These are phyloP conservation scores for Chalcosyrphus nemorum DNA, from an alignment of 2,888 invertebrate genomes.

Conservation along the genomic window DNA sequence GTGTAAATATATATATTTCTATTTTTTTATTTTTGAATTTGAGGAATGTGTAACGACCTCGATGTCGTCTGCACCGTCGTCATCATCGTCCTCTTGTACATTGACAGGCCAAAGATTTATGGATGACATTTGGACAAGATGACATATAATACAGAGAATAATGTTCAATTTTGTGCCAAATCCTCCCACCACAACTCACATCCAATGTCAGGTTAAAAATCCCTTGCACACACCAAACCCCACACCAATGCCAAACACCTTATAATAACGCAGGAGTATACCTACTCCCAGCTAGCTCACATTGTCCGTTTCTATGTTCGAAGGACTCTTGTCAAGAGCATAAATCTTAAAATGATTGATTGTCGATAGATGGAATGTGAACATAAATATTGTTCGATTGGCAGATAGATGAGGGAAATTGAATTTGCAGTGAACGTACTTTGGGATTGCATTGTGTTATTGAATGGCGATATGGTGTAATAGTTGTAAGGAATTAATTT, in stretches of 20 bases:
- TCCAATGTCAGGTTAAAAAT: neutral
- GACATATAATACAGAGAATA: slow-evolving; percentile 56
- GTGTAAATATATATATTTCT: neutral
- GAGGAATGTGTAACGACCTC: neutral
- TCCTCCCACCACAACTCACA: neutral
- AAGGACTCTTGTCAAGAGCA: slow-evolving; percentile 50
- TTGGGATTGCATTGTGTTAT: slow-evolving; percentile 3
- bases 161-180: slow-evolving; percentile 22
- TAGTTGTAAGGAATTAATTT: neutral
- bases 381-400: slow-evolving; percentile 59
- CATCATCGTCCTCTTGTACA: neutral
- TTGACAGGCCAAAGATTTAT: slow-evolving; percentile 53
- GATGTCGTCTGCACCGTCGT: neutral
- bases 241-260: too few species aligned
- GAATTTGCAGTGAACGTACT: slow-evolving; percentile 35
- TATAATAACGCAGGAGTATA: neutral
- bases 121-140: slow-evolving; percentile 45
- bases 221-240: too few species aligned
- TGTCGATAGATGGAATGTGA: slow-evolving; percentile 34
- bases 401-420: slow-evolving; percentile 42
- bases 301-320: slow-evolving; percentile 25
- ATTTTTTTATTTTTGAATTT: neutral
- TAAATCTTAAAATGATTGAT: slow-evolving; percentile 66
- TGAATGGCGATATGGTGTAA: neutral
- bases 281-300: too few species aligned